Conservation (phyloP, 1,140 invertebrate species). For the Listronotus bonariensis region DNA sequence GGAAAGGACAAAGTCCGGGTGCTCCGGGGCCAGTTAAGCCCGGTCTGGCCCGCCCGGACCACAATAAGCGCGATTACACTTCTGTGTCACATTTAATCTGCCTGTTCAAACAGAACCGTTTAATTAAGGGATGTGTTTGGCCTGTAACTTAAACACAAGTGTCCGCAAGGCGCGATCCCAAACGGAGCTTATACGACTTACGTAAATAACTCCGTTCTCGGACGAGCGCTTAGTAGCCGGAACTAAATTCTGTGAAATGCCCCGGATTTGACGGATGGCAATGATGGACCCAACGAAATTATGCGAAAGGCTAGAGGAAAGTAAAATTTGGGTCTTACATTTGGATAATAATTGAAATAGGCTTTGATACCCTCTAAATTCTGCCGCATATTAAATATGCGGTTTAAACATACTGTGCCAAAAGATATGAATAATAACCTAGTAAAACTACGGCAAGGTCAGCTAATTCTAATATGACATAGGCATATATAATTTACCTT, state of each 20-base stretch:
- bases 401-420: too few relatives aligned
- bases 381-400: too few relatives aligned
- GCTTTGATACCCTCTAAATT: too few relatives aligned
- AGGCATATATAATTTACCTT: too few relatives aligned
- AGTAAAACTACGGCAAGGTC: too few relatives aligned
- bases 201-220: constrained; percentile 42
- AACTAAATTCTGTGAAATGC: constrained; percentile 5
- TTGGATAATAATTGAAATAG: too few relatives aligned
- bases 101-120: constrained; percentile 58
- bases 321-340: too few relatives aligned
- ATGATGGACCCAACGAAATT: too few relatives aligned
- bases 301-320: too few relatives aligned
- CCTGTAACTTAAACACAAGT: constrained; percentile 57
- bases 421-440: too few relatives aligned
- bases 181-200: constrained; percentile 46
- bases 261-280: too few relatives aligned
- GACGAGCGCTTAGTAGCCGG: constrained; percentile 22
- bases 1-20: constrained; percentile 19
- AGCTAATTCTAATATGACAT: too few relatives aligned
- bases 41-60: constrained; percentile 46
- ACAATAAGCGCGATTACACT: constrained; percentile 59
- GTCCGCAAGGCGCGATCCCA: constrained; percentile 47
- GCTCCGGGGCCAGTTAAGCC: constrained; percentile 28
- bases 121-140: constrained; percentile 58
- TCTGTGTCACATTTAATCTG: constrained; percentile 59